Evolutionary conservation across 2,113 vertebrate species (phyloP).

Genomic region (Nothocercus nigrocapillus): DNA sequence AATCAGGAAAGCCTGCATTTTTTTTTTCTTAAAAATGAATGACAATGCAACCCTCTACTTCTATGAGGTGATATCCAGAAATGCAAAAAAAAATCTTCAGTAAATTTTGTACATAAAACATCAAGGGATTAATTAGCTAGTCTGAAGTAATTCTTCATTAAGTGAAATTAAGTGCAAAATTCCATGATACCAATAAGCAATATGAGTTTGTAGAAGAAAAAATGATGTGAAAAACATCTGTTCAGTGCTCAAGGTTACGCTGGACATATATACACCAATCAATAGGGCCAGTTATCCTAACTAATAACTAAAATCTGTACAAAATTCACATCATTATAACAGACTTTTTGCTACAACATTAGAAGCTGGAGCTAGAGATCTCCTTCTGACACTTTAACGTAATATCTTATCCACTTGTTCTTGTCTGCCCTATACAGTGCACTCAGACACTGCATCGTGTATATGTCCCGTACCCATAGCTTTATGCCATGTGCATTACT

Average conservation of each 20-base stretch:
- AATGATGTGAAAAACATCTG: background rate
- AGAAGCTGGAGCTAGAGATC: background rate
- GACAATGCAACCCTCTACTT: background rate
- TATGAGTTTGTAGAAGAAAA: background rate
- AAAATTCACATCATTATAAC: background rate
- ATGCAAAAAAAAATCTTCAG: background rate
- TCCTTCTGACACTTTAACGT: background rate
- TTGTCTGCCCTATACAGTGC: background rate
- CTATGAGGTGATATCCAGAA: background rate
- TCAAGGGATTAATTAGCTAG: background rate
- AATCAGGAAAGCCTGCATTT: background rate
- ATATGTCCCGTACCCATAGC: background rate
- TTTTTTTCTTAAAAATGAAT: background rate
- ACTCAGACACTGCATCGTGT: background rate
- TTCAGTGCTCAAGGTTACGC: background rate
- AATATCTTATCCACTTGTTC: background rate
- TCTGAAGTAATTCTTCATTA: background rate
- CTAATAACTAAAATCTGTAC: background rate
- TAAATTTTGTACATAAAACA: background rate
- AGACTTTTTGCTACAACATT: background rate
- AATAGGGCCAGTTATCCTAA: background rate
- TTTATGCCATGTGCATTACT: background rate
- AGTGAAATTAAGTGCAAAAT: background rate
- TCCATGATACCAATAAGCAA: background rate
- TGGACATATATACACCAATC: background rate